Percentiles rank a stretch among this genome's conserved stretches.
phyloP scores from a whole-genome alignment of 2,888 invertebrate genomes.

The Drosophila monieri region DNA sequence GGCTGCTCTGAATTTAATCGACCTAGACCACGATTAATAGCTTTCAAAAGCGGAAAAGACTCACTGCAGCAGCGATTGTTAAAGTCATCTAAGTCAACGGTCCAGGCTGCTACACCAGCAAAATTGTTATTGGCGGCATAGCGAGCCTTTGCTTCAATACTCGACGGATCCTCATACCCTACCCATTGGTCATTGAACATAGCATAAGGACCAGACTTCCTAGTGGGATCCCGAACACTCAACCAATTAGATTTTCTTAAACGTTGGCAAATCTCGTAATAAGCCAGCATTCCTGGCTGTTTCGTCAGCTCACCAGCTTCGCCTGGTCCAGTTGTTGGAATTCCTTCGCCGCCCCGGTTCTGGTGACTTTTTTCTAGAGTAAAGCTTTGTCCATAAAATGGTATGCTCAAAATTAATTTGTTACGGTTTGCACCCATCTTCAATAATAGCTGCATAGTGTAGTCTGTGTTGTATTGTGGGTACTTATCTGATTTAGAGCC shows the following conservation, averaged over 20 bases:
- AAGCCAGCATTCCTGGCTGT: constrained; percentile 94
- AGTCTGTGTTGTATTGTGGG: constrained; percentile 92
- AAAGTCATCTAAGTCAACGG: constrained; percentile 94
- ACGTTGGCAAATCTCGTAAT: constrained; percentile 92
- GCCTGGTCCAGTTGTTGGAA: constrained; percentile 89
- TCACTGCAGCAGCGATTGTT: constrained; percentile 92
- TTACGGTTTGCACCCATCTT: constrained; percentile 90
- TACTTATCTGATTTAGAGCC: constrained; percentile 88
- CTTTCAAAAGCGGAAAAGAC: constrained; percentile 90
- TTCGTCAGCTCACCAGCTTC: constrained; percentile 91
- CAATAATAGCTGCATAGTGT: constrained; percentile 90
- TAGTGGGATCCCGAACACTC: constrained; percentile 87
- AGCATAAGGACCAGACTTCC: constrained; percentile 88
- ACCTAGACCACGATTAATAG: constrained; percentile 91
- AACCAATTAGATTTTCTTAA: constrained; percentile 89
- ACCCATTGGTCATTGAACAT: constrained; percentile 94
- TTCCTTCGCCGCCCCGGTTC: constrained; percentile 85
- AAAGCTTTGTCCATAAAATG: constrained; percentile 95
- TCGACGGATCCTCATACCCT: constrained; percentile 92
- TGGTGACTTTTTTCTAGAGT: constrained; percentile 85
- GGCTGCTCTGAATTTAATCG: constrained; percentile 85
- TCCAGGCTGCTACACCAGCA: constrained; percentile 94
- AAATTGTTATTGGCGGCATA: constrained; percentile 90
- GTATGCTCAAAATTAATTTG: constrained; percentile 91
- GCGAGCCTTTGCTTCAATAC: constrained; percentile 90